phyloP scores from a whole-genome alignment of 2,797 vertebrate genomes.

The Chiloscyllium punctatum region DNA sequence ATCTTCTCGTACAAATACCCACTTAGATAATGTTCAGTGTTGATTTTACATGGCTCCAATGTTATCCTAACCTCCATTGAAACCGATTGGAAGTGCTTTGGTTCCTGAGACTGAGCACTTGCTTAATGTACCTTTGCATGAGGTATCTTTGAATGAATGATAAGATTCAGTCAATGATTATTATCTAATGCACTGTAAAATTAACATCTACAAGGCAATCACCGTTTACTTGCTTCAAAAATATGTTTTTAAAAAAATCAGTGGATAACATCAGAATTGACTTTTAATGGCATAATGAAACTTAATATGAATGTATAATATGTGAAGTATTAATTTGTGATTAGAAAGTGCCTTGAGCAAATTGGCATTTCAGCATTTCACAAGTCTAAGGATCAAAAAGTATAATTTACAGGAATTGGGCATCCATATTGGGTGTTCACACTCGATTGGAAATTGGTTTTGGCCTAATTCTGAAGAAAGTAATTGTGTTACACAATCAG shows the following conservation, averaged over 20 bases:
- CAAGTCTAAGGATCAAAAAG: neutral
- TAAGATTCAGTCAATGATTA: neutral
- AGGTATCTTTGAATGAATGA: neutral
- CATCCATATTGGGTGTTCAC: neutral
- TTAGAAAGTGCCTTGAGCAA: neutral
- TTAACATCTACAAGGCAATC: neutral
- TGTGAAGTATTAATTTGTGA: neutral
- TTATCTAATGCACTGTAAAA: neutral
- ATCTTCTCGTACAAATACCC: neutral
- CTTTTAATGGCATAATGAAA: neutral
- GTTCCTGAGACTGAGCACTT: neutral
- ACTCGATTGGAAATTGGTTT: neutral
- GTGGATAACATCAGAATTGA: neutral
- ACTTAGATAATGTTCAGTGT: neutral
- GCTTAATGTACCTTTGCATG: neutral
- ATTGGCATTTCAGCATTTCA: neutral
- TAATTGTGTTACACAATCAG: neutral
- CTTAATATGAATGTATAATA: neutral
- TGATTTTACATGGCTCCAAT: neutral
- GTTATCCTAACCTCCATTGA: neutral
- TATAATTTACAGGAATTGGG: neutral
- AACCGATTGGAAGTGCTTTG: constrained; percentile 15
- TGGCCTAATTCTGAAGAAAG: neutral
- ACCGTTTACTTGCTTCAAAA: neutral
- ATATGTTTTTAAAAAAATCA: neutral